These are phyloP conservation scores for Ophion costatus DNA, from an alignment of 2,888 invertebrate species.

Conservation along the genomic window DNA sequence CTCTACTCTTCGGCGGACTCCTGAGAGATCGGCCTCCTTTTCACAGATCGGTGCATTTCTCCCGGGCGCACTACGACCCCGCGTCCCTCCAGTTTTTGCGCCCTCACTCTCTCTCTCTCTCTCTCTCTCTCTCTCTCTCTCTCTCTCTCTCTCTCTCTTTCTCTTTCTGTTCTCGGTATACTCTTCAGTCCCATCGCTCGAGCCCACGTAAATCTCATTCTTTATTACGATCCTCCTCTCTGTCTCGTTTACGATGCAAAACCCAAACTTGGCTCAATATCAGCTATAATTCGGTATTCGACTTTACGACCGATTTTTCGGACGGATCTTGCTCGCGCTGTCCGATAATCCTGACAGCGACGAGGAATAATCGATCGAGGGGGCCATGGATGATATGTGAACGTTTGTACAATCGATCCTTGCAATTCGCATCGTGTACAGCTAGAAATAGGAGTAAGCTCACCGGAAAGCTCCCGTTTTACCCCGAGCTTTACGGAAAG, in stretches of 20 bases:
- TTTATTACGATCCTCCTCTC: conserved; percentile 36
- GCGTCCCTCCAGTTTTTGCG: background rate
- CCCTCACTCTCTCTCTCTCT: background rate
- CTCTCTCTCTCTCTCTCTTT: conserved; percentile 4
- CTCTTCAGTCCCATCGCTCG: conserved; percentile 6
- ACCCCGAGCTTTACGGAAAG: no score
- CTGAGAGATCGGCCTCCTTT: background rate
- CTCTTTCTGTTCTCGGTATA: background rate
- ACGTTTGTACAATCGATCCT: no score
- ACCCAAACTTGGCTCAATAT: conserved; percentile 9
- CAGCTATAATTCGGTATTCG: conserved; percentile 61
- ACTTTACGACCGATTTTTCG: conserved; percentile 45
- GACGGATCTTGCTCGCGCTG: background rate
- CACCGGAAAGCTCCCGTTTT: no score
- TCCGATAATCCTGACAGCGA: conserved; percentile 9
- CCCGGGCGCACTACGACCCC: conserved; percentile 9
- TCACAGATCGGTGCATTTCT: background rate
- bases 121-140: background rate
- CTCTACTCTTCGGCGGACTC: background rate
- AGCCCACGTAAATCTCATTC: conserved; percentile 35
- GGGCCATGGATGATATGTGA: no score
- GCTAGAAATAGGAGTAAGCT: no score
- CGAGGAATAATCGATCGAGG: conserved; percentile 22
- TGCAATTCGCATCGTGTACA: no score
- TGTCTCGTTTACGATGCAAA: conserved; percentile 38